A percentile compares a stretch with the other conserved stretches of the same genome.
phyloP scores from a whole-genome alignment of 2,888 invertebrate genomes.

The Drosophila sordidula region DNA sequence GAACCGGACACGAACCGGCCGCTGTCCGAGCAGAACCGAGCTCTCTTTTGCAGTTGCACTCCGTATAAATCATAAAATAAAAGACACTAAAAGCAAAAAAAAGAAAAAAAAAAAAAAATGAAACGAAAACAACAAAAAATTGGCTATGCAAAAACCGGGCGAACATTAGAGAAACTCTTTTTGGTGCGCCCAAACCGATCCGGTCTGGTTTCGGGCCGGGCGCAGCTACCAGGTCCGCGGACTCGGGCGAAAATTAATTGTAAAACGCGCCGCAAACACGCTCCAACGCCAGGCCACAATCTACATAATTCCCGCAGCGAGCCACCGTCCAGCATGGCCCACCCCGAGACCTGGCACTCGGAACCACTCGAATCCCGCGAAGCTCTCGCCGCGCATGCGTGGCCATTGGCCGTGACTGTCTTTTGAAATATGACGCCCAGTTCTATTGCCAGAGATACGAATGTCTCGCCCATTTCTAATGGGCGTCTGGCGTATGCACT shows the following conservation, averaged over 20 bases:
- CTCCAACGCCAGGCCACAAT: constrained; percentile 38
- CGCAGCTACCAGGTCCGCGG: constrained; percentile 32
- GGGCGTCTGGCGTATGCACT: constrained; percentile 16
- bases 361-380: constrained; percentile 8
- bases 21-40: constrained; percentile 20
- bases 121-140: constrained; percentile 19
- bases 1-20: constrained; percentile 8
- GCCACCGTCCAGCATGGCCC: constrained; percentile 16
- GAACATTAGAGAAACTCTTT: constrained; percentile 67
- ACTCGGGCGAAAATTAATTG: constrained; percentile 67
- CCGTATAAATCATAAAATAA: constrained; percentile 77
- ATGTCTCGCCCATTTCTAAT: constrained; percentile 55
- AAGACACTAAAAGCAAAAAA: constrained; percentile 78
- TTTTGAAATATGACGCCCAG: constrained; percentile 75
- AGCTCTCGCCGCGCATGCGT: constrained; percentile 35
- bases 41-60: constrained; percentile 34
- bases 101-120: constrained; percentile 65
- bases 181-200: constrained; percentile 27
- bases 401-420: constrained; percentile 36
- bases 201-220: constrained; percentile 29
- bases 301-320: constrained; percentile 61
- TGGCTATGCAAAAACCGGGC: constrained; percentile 49
- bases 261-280: constrained; percentile 59
- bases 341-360: constrained; percentile 12
- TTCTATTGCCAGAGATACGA: constrained; percentile 49